Base-by-base conservation (phyloP, 2,888 invertebrate species). In the Criorhina ranunculi region DNA sequence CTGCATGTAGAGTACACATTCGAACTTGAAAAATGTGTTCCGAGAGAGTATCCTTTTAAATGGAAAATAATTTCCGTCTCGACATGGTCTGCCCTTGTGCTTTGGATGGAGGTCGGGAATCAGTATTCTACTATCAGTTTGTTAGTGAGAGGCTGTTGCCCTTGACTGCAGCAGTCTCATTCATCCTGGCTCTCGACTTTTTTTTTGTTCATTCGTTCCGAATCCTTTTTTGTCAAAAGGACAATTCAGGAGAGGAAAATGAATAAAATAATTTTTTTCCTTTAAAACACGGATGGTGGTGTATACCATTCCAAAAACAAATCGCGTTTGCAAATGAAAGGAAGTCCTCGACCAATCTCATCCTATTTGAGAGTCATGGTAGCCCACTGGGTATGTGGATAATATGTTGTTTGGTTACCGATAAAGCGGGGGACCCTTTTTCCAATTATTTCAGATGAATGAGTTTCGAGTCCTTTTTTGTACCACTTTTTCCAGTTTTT, bases 371-470 rank as follows among this genome's bases (percentile, higher is more conserved):
- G 0, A 19, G 5, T 15, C 11, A 29, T 29, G 15, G 2, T 11
- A 53, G 42, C 78, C 69, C 57, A 57, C 62, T 55, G 78, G 83
- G 72, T 86, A 72, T 82, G 72, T 76, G 86, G 67, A 86, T 85
- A 86, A 87, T 86, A 86, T 87, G 87, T 87, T 88, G 87, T 88
- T 87, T 87, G 87, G 87, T 86, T 87, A 88, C 87, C 87, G 87
- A 88, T 88, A 87, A 87, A 87, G 81, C 78, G 57, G 51, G 75
- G 75, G 75, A 78, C 82, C 87, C 86, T 87, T 86, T 88, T 88
- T 87, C 87, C 88, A 88, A 89, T 89, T 88, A 88, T 89, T 89
- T 75, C 88, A 86, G 88, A 87, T 88, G 89, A 88, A 88, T 88
- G 87, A 86, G 86, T 88, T 88, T 87, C 85, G 83, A 86, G 81